Conservation (phyloP, 2,888 invertebrate genomes). For the Trachelus iudaicus region DNA sequence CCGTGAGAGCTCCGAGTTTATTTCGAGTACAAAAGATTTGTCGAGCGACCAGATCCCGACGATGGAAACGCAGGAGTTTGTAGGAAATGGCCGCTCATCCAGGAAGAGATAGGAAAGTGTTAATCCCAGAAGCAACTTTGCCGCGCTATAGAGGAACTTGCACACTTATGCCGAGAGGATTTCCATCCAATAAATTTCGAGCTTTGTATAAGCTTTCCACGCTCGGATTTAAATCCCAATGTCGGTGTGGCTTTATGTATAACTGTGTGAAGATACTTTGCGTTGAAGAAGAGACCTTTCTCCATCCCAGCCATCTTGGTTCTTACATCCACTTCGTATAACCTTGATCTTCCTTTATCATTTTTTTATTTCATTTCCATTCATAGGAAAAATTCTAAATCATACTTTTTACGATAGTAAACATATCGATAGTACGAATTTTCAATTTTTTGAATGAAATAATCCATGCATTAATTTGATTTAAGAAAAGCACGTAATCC, state of each 20-base stretch:
- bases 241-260: slow-evolving; percentile 38
- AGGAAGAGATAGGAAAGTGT: slow-evolving; percentile 68
- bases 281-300: background rate
- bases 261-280: slow-evolving; percentile 27
- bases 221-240: slow-evolving; percentile 65
- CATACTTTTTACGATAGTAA: background rate
- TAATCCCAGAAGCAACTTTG: slow-evolving; percentile 69
- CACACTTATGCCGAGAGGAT: slow-evolving; percentile 66
- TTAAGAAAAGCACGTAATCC: background rate
- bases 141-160: slow-evolving; percentile 61
- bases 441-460: background rate
- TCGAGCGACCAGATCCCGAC: slow-evolving; percentile 10
- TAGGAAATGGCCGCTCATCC: slow-evolving; percentile 48
- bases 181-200: slow-evolving; percentile 71
- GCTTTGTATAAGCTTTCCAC: slow-evolving; percentile 72
- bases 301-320: background rate
- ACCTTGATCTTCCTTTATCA: background rate
- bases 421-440: background rate
- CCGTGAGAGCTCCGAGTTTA: slow-evolving; percentile 32
- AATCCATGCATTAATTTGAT: background rate
- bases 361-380: background rate
- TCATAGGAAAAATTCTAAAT: background rate
- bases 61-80: slow-evolving; percentile 17
- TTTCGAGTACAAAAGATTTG: slow-evolving; percentile 39
- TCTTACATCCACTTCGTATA: background rate